A percentile compares a stretch with the other conserved stretches of the same genome.
phyloP scores from a whole-genome alignment of 2,888 invertebrate genomes.

The Drosophila barbarae region DNA sequence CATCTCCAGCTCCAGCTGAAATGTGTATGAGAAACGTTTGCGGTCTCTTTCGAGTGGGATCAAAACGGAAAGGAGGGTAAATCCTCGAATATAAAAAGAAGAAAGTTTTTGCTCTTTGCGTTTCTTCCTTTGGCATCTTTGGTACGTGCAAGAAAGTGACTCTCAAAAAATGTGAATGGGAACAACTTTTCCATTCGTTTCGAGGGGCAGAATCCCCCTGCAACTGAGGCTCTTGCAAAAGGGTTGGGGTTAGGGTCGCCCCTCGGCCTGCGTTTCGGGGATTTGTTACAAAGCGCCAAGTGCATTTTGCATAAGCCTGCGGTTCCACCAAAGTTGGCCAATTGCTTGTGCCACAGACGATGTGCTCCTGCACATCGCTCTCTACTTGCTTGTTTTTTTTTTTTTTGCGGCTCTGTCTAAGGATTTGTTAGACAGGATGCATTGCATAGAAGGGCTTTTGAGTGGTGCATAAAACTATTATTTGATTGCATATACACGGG shows the following conservation, averaged over 20 bases:
- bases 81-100: conserved; percentile 39
- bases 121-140: conserved; percentile 36
- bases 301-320: conserved; percentile 71
- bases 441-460: conserved; percentile 25
- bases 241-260: conserved; percentile 7
- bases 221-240: conserved; percentile 17
- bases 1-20: conserved; percentile 26
- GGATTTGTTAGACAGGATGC: conserved; percentile 31
- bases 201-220: background rate
- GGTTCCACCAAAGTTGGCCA: conserved; percentile 45
- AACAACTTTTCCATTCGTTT: conserved; percentile 30
- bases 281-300: conserved; percentile 58
- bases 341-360: conserved; percentile 24
- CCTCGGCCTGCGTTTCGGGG: conserved; percentile 17
- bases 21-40: conserved; percentile 46
- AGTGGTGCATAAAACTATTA: conserved; percentile 40
- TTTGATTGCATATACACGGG: conserved; percentile 38
- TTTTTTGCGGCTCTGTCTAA: conserved; percentile 6
- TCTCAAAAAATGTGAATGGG: conserved; percentile 19
- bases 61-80: conserved; percentile 18
- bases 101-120: conserved; percentile 39
- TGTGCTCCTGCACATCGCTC: conserved; percentile 3
- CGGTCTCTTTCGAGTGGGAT: conserved; percentile 30
- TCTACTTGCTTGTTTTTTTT: background rate
- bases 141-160: conserved; percentile 38